Percentiles rank a stretch among this genome's conserved stretches.
Conservation (phyloP, 2,888 invertebrate species). For the Athalia circularis region DNA sequence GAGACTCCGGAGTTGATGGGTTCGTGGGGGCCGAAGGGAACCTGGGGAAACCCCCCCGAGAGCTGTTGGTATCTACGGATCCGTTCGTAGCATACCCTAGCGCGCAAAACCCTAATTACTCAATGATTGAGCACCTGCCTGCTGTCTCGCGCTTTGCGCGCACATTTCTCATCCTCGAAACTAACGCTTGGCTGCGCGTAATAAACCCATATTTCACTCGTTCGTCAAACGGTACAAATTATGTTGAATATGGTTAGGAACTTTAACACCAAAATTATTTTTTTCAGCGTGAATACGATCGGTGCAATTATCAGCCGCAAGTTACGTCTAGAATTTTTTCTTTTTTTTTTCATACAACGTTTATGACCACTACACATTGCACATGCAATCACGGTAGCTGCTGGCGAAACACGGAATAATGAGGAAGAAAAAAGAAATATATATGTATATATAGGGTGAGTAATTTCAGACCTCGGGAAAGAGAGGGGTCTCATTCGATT, state of each 20-base stretch:
- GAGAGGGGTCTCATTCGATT: too few relatives aligned
- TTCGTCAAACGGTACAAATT: conserved; percentile 42
- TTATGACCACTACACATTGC: too few relatives aligned
- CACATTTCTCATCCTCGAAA: conserved; percentile 43
- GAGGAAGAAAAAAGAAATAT: too few relatives aligned
- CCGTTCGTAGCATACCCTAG: conserved; percentile 33
- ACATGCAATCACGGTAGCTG: too few relatives aligned
- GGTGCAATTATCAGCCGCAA: too few relatives aligned
- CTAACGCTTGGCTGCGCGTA: conserved; percentile 36
- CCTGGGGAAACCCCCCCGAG: conserved; percentile 15
- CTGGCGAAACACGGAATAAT: too few relatives aligned
- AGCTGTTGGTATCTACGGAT: conserved; percentile 37
- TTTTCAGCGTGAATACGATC: too few relatives aligned
- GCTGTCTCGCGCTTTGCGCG: conserved; percentile 41
- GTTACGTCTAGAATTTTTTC: too few relatives aligned
- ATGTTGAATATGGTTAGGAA: neutral
- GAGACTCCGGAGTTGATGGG: conserved; percentile 9
- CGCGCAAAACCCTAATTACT: conserved; percentile 44
- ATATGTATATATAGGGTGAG: too few relatives aligned
- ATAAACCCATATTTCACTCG: conserved; percentile 34
- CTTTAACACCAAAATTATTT: conserved; percentile 10
- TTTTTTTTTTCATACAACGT: too few relatives aligned
- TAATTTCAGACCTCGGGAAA: too few relatives aligned
- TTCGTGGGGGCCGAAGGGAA: neutral
- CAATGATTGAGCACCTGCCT: conserved; percentile 43